phyloP scores from a whole-genome alignment of 2,113 vertebrate genomes.

The Crotalus horridus region DNA sequence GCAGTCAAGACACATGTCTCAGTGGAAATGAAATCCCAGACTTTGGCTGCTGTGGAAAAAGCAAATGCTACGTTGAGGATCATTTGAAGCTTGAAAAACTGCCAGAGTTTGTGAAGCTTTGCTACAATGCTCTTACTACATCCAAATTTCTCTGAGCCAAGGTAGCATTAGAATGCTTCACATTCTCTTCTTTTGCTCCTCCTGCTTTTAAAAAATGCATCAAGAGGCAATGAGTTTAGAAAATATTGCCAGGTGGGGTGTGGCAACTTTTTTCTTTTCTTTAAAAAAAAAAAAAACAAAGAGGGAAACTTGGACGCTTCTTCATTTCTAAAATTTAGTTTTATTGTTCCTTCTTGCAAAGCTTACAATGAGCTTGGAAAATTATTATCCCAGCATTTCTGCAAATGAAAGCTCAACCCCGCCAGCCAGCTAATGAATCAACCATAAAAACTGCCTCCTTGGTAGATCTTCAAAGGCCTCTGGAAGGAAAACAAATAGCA shows the following conservation, averaged over 20 bases:
- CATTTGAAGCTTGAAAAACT: background rate
- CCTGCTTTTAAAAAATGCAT: background rate
- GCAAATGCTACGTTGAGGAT: background rate
- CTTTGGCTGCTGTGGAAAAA: background rate
- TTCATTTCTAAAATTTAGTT: background rate
- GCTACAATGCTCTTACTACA: background rate
- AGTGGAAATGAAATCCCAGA: background rate
- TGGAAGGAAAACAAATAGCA: conserved; percentile 73
- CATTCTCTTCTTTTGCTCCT: background rate
- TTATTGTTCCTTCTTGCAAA: background rate
- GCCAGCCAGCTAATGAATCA: conserved; percentile 67
- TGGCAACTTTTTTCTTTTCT: background rate
- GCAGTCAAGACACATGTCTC: background rate
- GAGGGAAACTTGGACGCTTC: background rate
- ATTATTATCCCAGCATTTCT: conserved; percentile 43
- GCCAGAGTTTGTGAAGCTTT: background rate
- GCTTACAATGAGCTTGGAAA: conserved; percentile 33
- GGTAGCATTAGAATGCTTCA: background rate
- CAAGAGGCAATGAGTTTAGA: background rate
- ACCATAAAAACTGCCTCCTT: conserved; percentile 74
- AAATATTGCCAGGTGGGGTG: conserved; percentile 30
- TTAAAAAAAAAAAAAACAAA: background rate
- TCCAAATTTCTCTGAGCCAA: background rate
- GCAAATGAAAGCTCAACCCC: conserved; percentile 58
- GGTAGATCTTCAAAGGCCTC: conserved; percentile 76